Evolutionary conservation across 2,797 vertebrate genomes (phyloP), one percentile per base, ranked within the genome.

Genomic region (Coilia nasus): DNA sequence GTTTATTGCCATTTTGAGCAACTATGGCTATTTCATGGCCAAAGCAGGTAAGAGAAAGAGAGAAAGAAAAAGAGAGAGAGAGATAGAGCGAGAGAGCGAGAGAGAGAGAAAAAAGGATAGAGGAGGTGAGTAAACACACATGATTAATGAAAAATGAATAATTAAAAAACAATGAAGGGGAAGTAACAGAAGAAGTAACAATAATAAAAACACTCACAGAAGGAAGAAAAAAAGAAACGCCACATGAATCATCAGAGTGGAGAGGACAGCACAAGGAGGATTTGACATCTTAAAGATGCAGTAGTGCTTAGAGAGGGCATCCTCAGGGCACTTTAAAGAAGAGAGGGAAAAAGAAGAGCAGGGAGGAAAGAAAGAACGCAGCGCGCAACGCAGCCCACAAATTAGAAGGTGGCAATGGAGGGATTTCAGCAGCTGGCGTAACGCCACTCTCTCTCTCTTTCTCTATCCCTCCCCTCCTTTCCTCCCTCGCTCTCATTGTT

Each of bases 361-460:
- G 14, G 50, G 50, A 54, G 46, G 83, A 4, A 31, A 28, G 67
- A 75, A 75, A 35, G 67, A 75, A 75, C 14, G 15, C 28, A 35
- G 28, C 5, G 28, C 15, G 28, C 12, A 15, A 41, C 14, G 35
- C 14, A 75, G 31, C 28, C 28, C 15, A 75, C 67, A 87, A 89
- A 84, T 92, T 86, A 89, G 91, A 88, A 93, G 89, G 91, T 90
- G 91, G 89, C 82, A 92, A 93, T 87, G 12, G 67, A 75, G 28
- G 88, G 89, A 88, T 90, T 92, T 92, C 85, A 90, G 87, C 44
- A 50, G 85, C 87, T 83, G 82, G 87, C 44, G 59, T 88, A 75
- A 15, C 6, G 67, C 28, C 67, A 6, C 67, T 75, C 67, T 75
- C 28, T 75, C 67, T 41, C 28, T 71, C 12, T 31, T 12, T 7